Evolutionary conservation across 2,888 invertebrate genomes (phyloP).

Genomic region (Kuschelorhynchus macadamiae): DNA sequence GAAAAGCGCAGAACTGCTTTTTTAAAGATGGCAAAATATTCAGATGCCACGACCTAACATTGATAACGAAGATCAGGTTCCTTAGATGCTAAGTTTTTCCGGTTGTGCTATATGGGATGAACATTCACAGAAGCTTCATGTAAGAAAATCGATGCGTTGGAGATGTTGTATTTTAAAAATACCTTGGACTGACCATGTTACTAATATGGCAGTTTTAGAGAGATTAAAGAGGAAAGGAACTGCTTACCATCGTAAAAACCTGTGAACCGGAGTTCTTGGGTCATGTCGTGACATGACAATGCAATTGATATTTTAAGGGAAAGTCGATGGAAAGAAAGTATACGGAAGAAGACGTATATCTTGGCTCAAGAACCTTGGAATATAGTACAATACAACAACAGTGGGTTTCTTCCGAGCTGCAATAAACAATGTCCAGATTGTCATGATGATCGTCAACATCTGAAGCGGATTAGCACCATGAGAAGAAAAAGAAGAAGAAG

Average conservation of each 20-base stretch:
- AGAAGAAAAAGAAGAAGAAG: neutral
- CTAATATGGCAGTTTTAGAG: neutral
- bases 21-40: conserved; percentile 25
- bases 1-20: conserved; percentile 29
- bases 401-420: conserved; percentile 1
- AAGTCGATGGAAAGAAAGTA: too few relatives aligned
- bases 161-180: too few relatives aligned
- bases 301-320: too few relatives aligned
- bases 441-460: conserved; percentile 23
- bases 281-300: too few relatives aligned
- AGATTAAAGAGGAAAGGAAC: neutral
- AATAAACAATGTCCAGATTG: conserved; percentile 10
- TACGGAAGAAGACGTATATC: too few relatives aligned
- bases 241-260: conserved; percentile 17
- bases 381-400: conserved; percentile 11
- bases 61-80: conserved; percentile 28
- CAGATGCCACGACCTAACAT: conserved; percentile 11
- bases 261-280: too few relatives aligned
- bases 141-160: neutral
- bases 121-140: neutral
- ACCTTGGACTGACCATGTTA: conserved; percentile 33
- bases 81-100: conserved; percentile 19
- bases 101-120: conserved; percentile 12
- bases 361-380: conserved; percentile 27
- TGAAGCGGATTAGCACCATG: conserved; percentile 11